Evolutionary conservation across 2,888 invertebrate species (phyloP).

Genomic region (Agonum fuliginosum): DNA sequence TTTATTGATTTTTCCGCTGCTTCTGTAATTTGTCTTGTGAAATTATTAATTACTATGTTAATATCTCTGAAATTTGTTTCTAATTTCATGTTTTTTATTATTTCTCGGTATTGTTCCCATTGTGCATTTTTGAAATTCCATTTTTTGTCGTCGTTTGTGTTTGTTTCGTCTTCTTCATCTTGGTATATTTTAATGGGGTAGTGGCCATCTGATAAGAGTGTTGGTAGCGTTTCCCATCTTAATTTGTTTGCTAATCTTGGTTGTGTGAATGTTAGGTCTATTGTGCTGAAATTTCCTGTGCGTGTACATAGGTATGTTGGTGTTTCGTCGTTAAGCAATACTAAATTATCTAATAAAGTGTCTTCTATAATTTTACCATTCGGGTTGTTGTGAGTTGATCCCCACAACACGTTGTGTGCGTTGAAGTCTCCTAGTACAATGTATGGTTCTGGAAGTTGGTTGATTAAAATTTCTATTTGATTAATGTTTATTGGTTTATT

Average conservation of each 20-base stretch:
- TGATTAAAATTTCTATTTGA: not conserved
- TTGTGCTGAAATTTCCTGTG: conserved; percentile 48
- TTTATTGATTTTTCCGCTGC: conserved; percentile 5
- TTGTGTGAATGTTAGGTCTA: conserved; percentile 62
- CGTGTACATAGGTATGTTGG: conserved; percentile 61
- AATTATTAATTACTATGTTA: not conserved
- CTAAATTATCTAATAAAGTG: conserved; percentile 58
- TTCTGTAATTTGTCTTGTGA: conserved; percentile 23
- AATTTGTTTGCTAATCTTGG: conserved; percentile 28
- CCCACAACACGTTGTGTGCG: not conserved
- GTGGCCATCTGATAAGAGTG: conserved; percentile 9
- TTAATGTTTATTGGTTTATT: too few species aligned
- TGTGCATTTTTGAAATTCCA: conserved; percentile 36
- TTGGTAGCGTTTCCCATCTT: conserved; percentile 19
- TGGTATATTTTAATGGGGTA: conserved; percentile 45
- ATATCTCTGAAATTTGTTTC: not conserved
- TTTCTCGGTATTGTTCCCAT: not conserved
- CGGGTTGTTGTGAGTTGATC: not conserved
- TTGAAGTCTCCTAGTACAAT: not conserved
- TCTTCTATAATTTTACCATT: conserved; percentile 61
- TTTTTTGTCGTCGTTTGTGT: not conserved
- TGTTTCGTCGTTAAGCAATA: conserved; percentile 42
- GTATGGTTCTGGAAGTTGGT: not conserved
- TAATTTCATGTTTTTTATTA: not conserved
- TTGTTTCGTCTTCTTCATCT: not conserved